Evolutionary conservation across 2,888 invertebrate genomes (phyloP).

Genomic region (Heteromyza rotundicornis): DNA sequence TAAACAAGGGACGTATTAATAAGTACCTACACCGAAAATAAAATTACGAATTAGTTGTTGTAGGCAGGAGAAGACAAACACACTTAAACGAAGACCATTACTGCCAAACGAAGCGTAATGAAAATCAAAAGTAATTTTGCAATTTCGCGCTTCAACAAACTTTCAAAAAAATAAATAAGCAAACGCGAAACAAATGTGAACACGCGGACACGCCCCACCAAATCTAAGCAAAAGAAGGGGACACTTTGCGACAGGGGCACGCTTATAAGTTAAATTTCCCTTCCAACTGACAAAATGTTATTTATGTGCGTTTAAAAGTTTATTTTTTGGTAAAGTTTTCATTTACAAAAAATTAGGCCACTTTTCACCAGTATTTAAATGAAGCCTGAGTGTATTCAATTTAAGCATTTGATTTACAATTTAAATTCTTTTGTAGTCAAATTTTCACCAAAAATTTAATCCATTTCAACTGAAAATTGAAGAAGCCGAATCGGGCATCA

Average conservation of each 20-base stretch:
- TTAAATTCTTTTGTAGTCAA: too few relatives aligned
- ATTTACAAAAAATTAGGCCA: not conserved
- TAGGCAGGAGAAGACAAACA: not conserved
- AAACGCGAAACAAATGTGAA: slow-evolving; percentile 1
- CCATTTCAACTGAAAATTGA: too few relatives aligned
- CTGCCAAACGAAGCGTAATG: slow-evolving; percentile 26
- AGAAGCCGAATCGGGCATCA: too few relatives aligned
- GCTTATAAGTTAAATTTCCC: not conserved
- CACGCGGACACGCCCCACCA: not conserved
- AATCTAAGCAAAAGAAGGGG: not conserved
- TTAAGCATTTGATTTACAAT: not conserved
- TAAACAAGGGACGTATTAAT: too few relatives aligned
- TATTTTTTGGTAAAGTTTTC: not conserved
- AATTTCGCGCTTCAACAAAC: slow-evolving; percentile 37
- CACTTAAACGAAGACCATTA: slow-evolving; percentile 7
- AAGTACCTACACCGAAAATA: too few relatives aligned
- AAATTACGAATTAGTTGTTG: too few relatives aligned
- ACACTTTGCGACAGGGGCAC: not conserved
- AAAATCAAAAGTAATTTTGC: slow-evolving; percentile 34
- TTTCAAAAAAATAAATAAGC: slow-evolving; percentile 25
- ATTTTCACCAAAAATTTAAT: too few relatives aligned
- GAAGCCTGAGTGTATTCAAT: too few relatives aligned
- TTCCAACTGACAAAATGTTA: not conserved
- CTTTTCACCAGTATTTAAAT: too few relatives aligned
- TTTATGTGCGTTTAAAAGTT: not conserved